Base-by-base conservation (phyloP, 2,888 invertebrate species). In the Agriopis leucophaearia region DNA sequence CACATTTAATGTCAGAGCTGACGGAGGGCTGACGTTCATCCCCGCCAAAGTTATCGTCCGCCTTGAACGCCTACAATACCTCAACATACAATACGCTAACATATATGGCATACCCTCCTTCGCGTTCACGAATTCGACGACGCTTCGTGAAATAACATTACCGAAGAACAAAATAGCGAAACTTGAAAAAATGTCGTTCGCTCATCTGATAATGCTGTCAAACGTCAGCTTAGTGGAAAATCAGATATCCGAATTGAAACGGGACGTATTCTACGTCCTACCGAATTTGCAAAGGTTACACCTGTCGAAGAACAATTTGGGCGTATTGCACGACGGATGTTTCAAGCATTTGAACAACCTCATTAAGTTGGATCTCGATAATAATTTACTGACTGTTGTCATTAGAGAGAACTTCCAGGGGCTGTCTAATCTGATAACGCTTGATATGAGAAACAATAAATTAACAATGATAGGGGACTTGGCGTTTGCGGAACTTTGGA, bases 221-320 rank as follows among this genome's bases (percentile, higher is more conserved):
- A 95, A 96, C 67, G 92, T 98, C 77, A 96, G 96, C 84, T 89
- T 98, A 81, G 96, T 96, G 68, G 96, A 96, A 78, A 98, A 98
- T 91, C 95, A 95, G 81, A 96, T 98, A 83, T 94, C 95, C 5
- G 97, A 97, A 86, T 94, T 98, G 79, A 95, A 96, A 81, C 94
- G 96, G 69, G 95, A 96, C 81, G 96, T 96, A 7, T 97, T 98
- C 86, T 95, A 96, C 65, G 96, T 96, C 81, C 89, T 97, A 40
- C 97, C 97, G 0, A 94, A 95, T 72, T 90, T 97, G 75, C 96
- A 96, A 78, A 95, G 96, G 73, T 94, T 99, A 66, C 96, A 96
- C 81, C 92, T 99, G 64, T 97, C 98, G 79, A 96, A 96, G 82
- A 99, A 99, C 87, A 96, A 96, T 80, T 95, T 99, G 71, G 96